These are phyloP conservation scores for Myodes glareolus DNA, from an alignment of 2,113 vertebrate species.

Conservation along the genomic window DNA sequence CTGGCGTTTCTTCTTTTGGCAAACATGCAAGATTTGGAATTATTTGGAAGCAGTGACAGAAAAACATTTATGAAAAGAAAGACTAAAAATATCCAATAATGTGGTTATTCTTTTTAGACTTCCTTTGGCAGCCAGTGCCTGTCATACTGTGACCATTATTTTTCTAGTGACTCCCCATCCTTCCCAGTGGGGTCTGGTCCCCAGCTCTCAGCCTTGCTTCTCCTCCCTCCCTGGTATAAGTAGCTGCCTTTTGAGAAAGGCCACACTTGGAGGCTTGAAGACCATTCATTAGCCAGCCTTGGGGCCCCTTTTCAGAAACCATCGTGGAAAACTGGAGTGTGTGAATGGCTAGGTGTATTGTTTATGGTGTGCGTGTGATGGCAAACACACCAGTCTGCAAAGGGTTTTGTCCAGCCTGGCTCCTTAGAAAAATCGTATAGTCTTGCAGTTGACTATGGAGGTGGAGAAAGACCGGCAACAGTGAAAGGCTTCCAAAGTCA, in stretches of 20 bases:
- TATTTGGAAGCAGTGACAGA: slow-evolving; percentile 79
- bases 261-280: neutral
- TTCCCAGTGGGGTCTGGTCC: neutral
- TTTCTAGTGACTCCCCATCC: slow-evolving; percentile 20
- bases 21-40: slow-evolving; percentile 77
- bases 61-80: slow-evolving; percentile 78
- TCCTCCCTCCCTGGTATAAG: neutral
- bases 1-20: slow-evolving; percentile 63
- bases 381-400: neutral
- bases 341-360: neutral
- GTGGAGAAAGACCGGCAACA: neutral
- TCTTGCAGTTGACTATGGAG: neutral
- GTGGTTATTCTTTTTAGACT: slow-evolving; percentile 69
- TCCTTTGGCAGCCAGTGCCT: slow-evolving; percentile 75
- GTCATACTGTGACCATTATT: slow-evolving; percentile 77
- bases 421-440: neutral
- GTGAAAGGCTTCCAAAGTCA: neutral
- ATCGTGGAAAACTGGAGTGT: neutral
- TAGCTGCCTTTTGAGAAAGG: slow-evolving; percentile 18
- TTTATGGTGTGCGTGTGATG: no score
- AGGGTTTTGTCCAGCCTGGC: neutral
- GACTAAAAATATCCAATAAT: slow-evolving; percentile 83
- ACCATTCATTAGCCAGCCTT: neutral
- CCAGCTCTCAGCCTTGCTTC: neutral
- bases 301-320: neutral